phyloP scores from a whole-genome alignment of 2,888 invertebrate species.

The Andrena dorsata region DNA sequence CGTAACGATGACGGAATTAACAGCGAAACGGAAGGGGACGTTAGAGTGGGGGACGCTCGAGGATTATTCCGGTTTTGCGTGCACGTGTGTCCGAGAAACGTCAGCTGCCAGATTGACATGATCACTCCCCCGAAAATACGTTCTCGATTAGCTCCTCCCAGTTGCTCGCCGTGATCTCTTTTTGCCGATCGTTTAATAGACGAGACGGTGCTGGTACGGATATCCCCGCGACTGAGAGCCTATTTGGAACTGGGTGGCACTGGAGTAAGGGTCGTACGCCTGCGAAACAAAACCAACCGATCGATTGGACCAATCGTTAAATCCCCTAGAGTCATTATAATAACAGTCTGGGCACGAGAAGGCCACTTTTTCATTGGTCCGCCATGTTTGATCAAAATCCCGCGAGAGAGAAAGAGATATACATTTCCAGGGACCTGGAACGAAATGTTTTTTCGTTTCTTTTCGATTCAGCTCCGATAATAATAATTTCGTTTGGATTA shows the following conservation, averaged over 20 bases:
- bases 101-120: constrained; percentile 23
- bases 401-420: too few relatives aligned
- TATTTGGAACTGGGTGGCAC: constrained; percentile 76
- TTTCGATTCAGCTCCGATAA: too few relatives aligned
- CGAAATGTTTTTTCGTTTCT: too few relatives aligned
- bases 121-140: constrained; percentile 8
- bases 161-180: neutral
- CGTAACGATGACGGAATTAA: constrained; percentile 44
- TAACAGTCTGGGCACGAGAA: too few relatives aligned
- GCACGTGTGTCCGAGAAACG: constrained; percentile 41
- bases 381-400: too few relatives aligned
- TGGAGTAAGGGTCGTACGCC: constrained; percentile 79
- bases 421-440: too few relatives aligned
- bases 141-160: neutral
- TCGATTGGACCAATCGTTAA: neutral
- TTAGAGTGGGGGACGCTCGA: constrained; percentile 35
- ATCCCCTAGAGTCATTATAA: too few relatives aligned
- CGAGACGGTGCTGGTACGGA: constrained; percentile 77
- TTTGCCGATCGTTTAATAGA: constrained; percentile 73
- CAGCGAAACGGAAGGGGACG: constrained; percentile 25
- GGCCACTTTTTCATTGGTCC: too few relatives aligned
- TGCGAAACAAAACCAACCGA: constrained; percentile 46
- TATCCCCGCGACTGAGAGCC: constrained; percentile 78
- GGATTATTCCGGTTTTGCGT: constrained; percentile 18
- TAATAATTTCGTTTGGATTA: too few relatives aligned